Base-by-base conservation (phyloP, 2,113 vertebrate species). In the Leptobrachium ailaonicum region DNA sequence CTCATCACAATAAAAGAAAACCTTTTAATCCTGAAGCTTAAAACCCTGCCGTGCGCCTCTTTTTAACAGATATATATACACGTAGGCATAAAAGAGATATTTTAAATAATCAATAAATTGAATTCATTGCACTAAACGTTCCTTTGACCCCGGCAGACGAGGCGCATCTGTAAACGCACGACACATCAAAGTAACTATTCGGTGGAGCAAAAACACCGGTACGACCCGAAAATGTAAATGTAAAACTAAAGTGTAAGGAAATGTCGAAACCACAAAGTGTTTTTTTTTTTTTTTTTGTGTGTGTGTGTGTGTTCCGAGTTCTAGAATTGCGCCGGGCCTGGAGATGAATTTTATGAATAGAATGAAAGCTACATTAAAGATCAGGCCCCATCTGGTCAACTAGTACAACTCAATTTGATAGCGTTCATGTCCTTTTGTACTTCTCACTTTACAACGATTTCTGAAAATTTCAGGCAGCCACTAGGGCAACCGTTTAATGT, bases 351-450 rank as follows among this genome's bases (percentile, higher is more conserved):
- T 82, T 85, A 83, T 92, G 89, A 95, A 94, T 93, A 92, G 92
- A 56, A 82, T 32, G 20, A 56, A 54, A 83, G 82, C 82, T 85
- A 86, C 86, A 88, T 90, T 87, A 83, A 85, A 87, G 84, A 85
- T 88, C 86, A 86, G 91, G 93, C 86, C 94, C 94, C 95, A 96
- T 94, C 95, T 96, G 94, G 93, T 90, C 42, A 66, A n/a, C 84
- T 86, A 84, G 85, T 88, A 85, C 82, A 82, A 82, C 87, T 92
- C 91, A 93, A 94, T 94, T 93, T 93, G 88, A 93, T 94, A 92
- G 88, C 87, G 88, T 92, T 90, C 87, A 86, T 85, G 20, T 77
- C 82, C 90, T 86, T 94, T 95, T 95, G 93, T 94, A 87, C 92
- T 85, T 88, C 87, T 87, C 84, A 82, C 83, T 88, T 89, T 71